Evolutionary conservation across 2,113 vertebrate species (phyloP), one percentile per base, ranked within the genome.

Genomic region (Cryptomyrus ogoouensis): DNA sequence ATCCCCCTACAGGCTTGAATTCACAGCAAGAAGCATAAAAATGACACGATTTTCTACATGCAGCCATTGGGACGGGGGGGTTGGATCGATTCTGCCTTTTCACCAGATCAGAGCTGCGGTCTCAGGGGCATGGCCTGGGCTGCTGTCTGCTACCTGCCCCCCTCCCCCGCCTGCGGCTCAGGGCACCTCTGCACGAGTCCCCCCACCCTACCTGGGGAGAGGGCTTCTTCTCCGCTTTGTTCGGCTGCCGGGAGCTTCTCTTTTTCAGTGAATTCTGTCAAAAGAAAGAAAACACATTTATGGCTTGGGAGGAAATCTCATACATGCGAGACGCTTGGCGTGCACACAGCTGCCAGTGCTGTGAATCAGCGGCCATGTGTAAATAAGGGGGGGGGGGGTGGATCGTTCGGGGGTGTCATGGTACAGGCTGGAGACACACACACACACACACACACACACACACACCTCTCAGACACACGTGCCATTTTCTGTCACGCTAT

Each of bases 201-300:
- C 44, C 49, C 88, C 90, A 80, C 87, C 74, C 94, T 97, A 98
- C 98, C 98, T 98, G 98, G 89, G 96, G 94, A 0, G 95, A 95
- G 0, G 95, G 91, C 91, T 99, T 99, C 96, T 99, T 99, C 52
- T 99, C 98, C 0, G 96, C 92, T 94, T 99, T 99, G 93, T 97
- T 97, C 24, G 97, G 89, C 88, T 97, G 96, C 70, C 98, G 96
- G 39, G 97, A 95, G 10, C 95, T 95, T 93, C 98, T 94, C 94
- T 99, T 99, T 96, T 98, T 99, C 95, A 98, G 95, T 92, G 97
- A 97, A 92, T 97, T 98, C 98, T 99, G 95, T 44, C 8, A 90
- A 93, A 44, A 91, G 89, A 66, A 90, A 46, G 89, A 66, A 85
- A 15, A 77, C 21, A 90, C 8, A 42, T 53, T 66, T 87, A 89